Base-by-base conservation (phyloP, 1,140 invertebrate species). In the Drosophila tropicalis region DNA sequence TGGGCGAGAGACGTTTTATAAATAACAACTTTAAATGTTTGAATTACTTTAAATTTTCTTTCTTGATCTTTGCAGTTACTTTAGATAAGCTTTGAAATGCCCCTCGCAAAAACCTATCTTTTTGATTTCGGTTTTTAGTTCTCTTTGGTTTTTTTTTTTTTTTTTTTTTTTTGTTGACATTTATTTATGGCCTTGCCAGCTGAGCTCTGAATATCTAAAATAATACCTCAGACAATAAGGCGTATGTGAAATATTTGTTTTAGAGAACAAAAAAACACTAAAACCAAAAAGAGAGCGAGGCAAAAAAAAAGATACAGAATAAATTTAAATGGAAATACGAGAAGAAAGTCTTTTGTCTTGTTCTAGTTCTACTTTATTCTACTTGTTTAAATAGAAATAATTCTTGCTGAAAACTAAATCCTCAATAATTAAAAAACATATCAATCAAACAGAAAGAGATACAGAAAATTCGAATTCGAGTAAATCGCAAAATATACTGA, bases 141-240 rank as follows among this genome's bases (percentile, higher is more conserved):
- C 13, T 36, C 41, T 29, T 62, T 62, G 51, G 32, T 51, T 19
- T 15, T 54, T 62, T 34, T 39, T 66, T 9, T 67, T 17, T 51
- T 51, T 19, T 15, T 54, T 62, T 34, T 39, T 66, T 9, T 67
- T 17, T 51, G 44, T 51, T 51, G 44, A 51, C 44, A 40, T 70
- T 62, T 67, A 67, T 67, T 71, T 54, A 67, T 54, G 67, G 39
- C 40, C 58, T 54, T 72, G 62, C 32, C 62, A 62, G 66, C 54
- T 69, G 74, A 58, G 22, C n/a, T 19, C 55, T 17, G 29, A 15
- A 56, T 60, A 40, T 40, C 57, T 32, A 60, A 17, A 34, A 5
- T 5, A 32, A 60, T 36, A 12, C 17, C 55, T 36, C 19, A 17
- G 56, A 70, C 62, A 72, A 74, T 54, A 29, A 57, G 71, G 67